Percentiles rank a stretch among this genome's conserved stretches.
Evolutionary conservation across 64 coral and sea anemone genomes (phyloP).

Genomic region (Cladopsammia gracilis): DNA sequence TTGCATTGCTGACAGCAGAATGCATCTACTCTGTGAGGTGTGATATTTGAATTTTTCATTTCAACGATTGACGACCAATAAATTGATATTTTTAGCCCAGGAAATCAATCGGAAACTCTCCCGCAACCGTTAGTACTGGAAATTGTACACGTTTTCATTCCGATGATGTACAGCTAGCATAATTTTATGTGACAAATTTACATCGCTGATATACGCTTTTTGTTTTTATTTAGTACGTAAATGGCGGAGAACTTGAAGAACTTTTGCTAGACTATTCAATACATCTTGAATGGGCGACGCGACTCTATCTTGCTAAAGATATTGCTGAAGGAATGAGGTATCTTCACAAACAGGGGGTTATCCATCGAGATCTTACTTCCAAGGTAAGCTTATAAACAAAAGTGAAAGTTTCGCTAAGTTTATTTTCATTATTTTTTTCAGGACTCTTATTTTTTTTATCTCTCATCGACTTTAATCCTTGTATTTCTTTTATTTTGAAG

Average conservation of each 20-base stretch:
- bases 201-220: conserved; percentile 6
- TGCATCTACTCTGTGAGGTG: conserved; percentile 87
- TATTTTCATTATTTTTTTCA: no score
- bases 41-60: neutral
- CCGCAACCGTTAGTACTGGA: no score
- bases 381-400: conserved; percentile 58
- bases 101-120: no score
- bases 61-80: no score
- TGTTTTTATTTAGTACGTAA: conserved; percentile 79
- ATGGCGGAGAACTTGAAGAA: conserved; percentile 88
- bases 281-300: conserved; percentile 69
- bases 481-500: conserved; percentile 53
- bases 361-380: conserved; percentile 88
- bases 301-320: conserved; percentile 84
- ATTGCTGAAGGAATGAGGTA: conserved; percentile 86
- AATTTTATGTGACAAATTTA: no score
- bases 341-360: conserved; percentile 80
- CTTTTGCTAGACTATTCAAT: conserved; percentile 83
- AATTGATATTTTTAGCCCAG: no score
- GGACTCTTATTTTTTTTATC: no score
- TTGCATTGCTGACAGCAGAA: conserved; percentile 58
- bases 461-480: no score
- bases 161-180: no score
- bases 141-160: no score
- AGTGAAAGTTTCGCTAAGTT: neutral